phyloP scores from a whole-genome alignment of 2,888 invertebrate genomes.

The Neoitamus cyanurus region DNA sequence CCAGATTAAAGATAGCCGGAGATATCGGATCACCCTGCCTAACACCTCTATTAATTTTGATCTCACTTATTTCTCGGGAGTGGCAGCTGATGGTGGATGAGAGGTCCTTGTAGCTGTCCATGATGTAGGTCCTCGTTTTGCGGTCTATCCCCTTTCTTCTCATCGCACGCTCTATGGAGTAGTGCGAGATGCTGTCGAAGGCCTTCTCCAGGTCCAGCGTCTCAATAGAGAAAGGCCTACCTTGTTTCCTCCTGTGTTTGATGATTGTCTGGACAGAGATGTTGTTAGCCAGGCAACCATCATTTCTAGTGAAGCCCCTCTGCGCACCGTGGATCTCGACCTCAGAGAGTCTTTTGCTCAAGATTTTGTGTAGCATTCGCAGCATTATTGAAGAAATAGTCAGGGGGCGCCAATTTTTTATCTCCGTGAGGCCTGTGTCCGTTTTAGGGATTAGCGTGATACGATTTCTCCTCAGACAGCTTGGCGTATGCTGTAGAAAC shows the following conservation, averaged over 20 bases:
- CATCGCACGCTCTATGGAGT: neutral
- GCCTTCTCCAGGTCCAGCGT: too few species aligned
- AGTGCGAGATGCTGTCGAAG: neutral
- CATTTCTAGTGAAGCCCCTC: neutral
- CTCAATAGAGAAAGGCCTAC: neutral
- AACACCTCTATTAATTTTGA: neutral
- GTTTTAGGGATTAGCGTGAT: too few species aligned
- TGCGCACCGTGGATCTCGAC: neutral
- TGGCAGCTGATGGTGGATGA: neutral
- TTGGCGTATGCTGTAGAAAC: too few species aligned
- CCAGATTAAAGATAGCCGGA: too few species aligned
- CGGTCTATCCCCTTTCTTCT: neutral
- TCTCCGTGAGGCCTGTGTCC: too few species aligned
- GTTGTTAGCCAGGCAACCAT: neutral
- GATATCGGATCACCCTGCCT: too few species aligned
- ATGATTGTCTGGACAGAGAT: neutral
- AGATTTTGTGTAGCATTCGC: neutral
- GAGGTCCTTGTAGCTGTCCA: neutral
- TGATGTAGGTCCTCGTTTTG: neutral
- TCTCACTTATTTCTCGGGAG: neutral
- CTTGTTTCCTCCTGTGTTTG: neutral
- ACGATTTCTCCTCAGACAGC: too few species aligned
- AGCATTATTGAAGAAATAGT: neutral
- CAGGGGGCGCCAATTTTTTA: too few species aligned
- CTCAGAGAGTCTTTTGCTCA: neutral